These are phyloP conservation scores for Spodoptera littoralis DNA, from an alignment of 2,888 invertebrate genomes.

Conservation along the genomic window DNA sequence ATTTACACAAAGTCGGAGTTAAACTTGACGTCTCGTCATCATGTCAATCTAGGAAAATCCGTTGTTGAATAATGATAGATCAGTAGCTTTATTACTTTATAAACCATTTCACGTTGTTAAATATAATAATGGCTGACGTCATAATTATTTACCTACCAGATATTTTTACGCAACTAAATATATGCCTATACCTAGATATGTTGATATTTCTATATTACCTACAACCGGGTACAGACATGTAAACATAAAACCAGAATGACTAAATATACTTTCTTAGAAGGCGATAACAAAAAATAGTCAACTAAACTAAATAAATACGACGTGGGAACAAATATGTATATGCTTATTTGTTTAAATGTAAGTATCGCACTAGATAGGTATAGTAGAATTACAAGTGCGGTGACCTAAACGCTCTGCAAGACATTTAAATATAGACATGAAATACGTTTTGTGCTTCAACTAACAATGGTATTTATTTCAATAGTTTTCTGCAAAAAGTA, in stretches of 20 bases:
- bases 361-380: constrained; percentile 25
- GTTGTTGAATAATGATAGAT: too few species aligned
- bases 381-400: constrained; percentile 14
- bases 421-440: constrained; percentile 6
- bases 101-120: too few species aligned
- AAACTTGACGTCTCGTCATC: too few species aligned
- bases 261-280: constrained; percentile 34
- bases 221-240: not conserved
- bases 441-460: constrained; percentile 4
- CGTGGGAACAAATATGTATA: constrained; percentile 38
- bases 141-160: too few species aligned
- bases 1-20: too few species aligned
- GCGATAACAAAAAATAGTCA: constrained; percentile 28
- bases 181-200: too few species aligned
- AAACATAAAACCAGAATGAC: constrained; percentile 21
- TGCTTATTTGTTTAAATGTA: constrained; percentile 24
- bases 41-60: too few species aligned
- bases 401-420: constrained; percentile 27
- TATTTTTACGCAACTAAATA: too few species aligned
- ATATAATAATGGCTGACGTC: too few species aligned
- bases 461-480: constrained; percentile 11
- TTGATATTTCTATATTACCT: too few species aligned
- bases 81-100: too few species aligned
- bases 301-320: constrained; percentile 41
- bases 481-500: too few species aligned